Base-by-base conservation (phyloP, 2,113 vertebrate genomes). In the Pluvialis apricaria region DNA sequence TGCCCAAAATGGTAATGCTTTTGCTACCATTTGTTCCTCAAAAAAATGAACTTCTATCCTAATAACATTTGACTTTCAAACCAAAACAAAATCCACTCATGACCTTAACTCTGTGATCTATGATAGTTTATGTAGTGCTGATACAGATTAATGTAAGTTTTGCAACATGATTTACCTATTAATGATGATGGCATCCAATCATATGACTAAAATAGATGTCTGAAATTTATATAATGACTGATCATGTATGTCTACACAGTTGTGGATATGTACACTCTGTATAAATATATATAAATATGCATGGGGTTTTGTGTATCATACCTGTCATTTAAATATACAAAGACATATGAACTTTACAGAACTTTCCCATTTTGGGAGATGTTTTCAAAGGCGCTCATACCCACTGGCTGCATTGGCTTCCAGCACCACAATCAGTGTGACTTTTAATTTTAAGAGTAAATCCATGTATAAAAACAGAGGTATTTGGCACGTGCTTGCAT, bases 321-420 rank as follows among this genome's bases (percentile, higher is more conserved):
- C 54, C 64, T 95, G 83, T 89, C 95, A 95, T 66, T 95, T 73
- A 54, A 77, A 77, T 92, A 58, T 47, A 81, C 68, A 91, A 60
- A 68, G 88, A 86, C 13, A 40, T 11, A 70, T 13, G 88, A 66
- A 32, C 62, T 88, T 92, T 44, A 51, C 15, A 80, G 68, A 73
- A n/a, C 83, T 66, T 91, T 86, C 60, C 92, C 91, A 86, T 78
- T 96, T 70, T 94, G 68, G 80, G 95, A 88, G 40, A 21, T 83
- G 86, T 93, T 94, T 89, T 73, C 32, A 68, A 78, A 68, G 24
- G 55, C 34, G 71, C 29, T 86, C 10, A 6, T 51, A 42, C 20
- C 25, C 64, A 10, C 32, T 62, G 61, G 26, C 36, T 91, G 26
- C 22, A 7, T 5, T 78, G 77, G 55, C 91, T 95, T 78, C 80